Conservation (phyloP, 1,140 invertebrate genomes). For the Bombus picipes region DNA sequence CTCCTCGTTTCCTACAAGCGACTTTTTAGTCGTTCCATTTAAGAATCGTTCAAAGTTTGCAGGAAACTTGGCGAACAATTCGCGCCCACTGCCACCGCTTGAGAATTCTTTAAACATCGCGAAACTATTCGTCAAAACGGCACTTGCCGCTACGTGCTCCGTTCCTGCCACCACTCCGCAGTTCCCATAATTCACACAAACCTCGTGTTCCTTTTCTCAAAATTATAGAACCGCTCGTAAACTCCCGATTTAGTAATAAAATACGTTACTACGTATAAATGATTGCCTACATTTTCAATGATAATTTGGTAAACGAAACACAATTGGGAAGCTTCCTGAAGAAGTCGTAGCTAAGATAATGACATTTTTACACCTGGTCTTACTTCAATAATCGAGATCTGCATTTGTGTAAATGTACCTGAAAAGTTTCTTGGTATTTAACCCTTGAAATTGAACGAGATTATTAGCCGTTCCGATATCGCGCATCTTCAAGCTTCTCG, state of each 20-base stretch:
- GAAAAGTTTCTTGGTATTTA: not conserved
- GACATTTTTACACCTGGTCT: not conserved
- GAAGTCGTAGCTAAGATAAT: no score
- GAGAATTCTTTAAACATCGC: not conserved
- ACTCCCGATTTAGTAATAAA: not conserved
- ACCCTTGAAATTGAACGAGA: not conserved
- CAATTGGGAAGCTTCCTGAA: no score
- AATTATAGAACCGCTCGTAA: not conserved
- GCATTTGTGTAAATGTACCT: not conserved
- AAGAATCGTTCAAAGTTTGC: slow-evolving; percentile 2
- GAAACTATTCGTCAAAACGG: slow-evolving; percentile 11
- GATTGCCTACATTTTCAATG: not conserved
- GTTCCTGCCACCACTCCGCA: not conserved
- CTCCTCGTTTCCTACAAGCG: not conserved
- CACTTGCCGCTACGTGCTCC: not conserved
- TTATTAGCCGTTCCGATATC: not conserved
- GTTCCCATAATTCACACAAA: not conserved
- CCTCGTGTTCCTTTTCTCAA: not conserved
- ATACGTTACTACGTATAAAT: not conserved
- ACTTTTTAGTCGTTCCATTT: not conserved
- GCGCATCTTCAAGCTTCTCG: not conserved
- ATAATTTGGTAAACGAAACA: not conserved
- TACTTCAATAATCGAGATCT: no score
- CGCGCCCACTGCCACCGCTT: no score
- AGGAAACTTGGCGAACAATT: slow-evolving; percentile 4